Conservation (phyloP, 2,888 invertebrate genomes). For the Pachydiplax longipennis region DNA sequence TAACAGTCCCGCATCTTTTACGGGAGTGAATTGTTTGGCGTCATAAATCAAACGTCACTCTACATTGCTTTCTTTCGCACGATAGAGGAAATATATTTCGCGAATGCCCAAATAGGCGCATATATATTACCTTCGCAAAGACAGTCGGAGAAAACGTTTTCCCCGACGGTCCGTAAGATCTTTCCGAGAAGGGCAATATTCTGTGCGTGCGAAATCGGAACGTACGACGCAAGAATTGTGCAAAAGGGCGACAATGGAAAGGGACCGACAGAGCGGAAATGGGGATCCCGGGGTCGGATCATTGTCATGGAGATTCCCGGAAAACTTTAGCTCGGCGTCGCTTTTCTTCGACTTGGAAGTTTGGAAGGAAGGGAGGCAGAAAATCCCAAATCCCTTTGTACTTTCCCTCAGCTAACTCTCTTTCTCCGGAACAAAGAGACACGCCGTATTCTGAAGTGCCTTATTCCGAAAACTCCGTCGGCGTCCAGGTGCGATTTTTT, state of each 20-base stretch:
- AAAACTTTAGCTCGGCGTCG: conserved; percentile 20
- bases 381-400: background rate
- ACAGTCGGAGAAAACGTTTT: no score
- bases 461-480: background rate
- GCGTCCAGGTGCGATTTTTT: background rate
- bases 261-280: background rate
- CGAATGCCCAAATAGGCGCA: no score
- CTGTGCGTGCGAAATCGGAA: background rate
- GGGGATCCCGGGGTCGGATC: background rate
- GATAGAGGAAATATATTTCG: no score
- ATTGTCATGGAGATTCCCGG: conserved; percentile 39
- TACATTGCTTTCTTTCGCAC: no score
- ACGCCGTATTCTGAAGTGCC: background rate
- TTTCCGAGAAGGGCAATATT: background rate
- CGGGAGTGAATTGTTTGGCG: no score
- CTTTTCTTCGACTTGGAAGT: background rate
- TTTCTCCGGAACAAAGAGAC: background rate
- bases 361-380: background rate
- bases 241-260: background rate
- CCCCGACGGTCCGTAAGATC: no score
- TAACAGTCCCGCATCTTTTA: no score
- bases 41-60: no score
- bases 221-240: background rate
- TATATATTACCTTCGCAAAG: no score
- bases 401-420: background rate